Evolutionary conservation across 2,888 invertebrate genomes (phyloP).

Genomic region (Sinopyrophorus schimmeli): DNA sequence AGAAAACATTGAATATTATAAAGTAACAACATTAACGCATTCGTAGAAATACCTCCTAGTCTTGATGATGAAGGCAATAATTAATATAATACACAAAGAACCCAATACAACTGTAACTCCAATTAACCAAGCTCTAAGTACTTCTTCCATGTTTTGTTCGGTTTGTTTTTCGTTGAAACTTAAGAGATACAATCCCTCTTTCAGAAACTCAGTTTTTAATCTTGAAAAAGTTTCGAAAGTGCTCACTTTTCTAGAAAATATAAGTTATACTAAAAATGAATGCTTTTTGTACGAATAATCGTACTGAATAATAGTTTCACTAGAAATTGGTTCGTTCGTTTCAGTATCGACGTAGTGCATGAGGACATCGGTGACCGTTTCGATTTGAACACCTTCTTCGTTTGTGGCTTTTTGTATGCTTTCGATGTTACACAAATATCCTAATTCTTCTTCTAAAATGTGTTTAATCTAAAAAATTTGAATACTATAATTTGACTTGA

Average conservation of each 20-base stretch:
- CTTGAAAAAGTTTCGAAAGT: constrained; percentile 37
- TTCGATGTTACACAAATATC: constrained; percentile 64
- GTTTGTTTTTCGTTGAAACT: constrained; percentile 36
- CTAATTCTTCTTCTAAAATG: constrained; percentile 55
- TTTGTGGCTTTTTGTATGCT: constrained; percentile 55
- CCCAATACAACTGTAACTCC: constrained; percentile 60
- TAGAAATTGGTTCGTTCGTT: constrained; percentile 57
- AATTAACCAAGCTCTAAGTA: constrained; percentile 59
- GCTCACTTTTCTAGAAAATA: constrained; percentile 40
- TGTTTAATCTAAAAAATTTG: constrained; percentile 57
- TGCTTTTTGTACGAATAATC: too few relatives aligned
- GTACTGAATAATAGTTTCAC: constrained; percentile 59
- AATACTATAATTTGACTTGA: too few relatives aligned
- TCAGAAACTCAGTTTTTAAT: constrained; percentile 36
- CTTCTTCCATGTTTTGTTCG: constrained; percentile 51
- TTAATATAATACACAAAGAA: constrained; percentile 58
- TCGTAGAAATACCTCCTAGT: constrained; percentile 58
- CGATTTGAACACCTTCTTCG: constrained; percentile 50
- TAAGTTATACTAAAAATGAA: constrained; percentile 22
- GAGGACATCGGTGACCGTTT: constrained; percentile 57
- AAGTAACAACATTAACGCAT: too few relatives aligned
- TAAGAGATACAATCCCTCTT: constrained; percentile 34
- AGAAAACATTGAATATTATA: too few relatives aligned
- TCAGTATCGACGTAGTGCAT: constrained; percentile 61
- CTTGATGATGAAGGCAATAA: constrained; percentile 60